These are phyloP conservation scores for Anastrepha ludens DNA, from an alignment of 1,140 invertebrate genomes.

Conservation along the genomic window DNA sequence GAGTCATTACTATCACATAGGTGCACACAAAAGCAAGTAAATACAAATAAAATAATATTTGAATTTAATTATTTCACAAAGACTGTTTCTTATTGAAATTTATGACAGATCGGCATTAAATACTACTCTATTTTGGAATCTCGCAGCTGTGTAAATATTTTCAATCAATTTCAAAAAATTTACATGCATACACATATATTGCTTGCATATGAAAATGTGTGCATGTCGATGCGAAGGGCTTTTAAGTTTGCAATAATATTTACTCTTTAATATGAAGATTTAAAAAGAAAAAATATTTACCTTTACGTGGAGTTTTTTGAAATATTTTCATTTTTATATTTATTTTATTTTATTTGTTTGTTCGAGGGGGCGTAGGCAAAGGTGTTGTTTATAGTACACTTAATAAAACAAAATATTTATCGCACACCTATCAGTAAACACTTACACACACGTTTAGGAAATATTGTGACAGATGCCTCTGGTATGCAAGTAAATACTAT, in stretches of 20 bases:
- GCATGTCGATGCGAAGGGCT: conserved; percentile 1
- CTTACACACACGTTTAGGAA: neutral
- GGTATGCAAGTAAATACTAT: neutral
- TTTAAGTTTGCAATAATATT: conserved; percentile 31
- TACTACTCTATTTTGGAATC: neutral
- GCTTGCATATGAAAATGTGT: neutral
- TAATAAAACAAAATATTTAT: conserved; percentile 12
- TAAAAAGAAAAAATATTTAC: neutral
- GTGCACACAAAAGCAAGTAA: too few relatives aligned
- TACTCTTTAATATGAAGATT: neutral
- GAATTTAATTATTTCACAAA: too few relatives aligned
- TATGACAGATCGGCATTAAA: too few relatives aligned
- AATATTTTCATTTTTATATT: neutral
- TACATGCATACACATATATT: neutral
- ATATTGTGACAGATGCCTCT: too few relatives aligned
- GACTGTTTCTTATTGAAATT: too few relatives aligned
- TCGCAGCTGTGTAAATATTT: conserved; percentile 43
- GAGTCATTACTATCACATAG: too few relatives aligned
- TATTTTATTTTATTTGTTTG: neutral
- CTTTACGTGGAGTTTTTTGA: neutral
- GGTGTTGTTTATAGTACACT: neutral
- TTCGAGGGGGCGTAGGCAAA: conserved; percentile 1
- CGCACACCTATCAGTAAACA: neutral
- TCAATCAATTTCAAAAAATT: conserved; percentile 2
- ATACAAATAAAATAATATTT: too few relatives aligned